These are phyloP conservation scores for Agrilus planipennis DNA, from an alignment of 1,140 invertebrate species.

Conservation along the genomic window DNA sequence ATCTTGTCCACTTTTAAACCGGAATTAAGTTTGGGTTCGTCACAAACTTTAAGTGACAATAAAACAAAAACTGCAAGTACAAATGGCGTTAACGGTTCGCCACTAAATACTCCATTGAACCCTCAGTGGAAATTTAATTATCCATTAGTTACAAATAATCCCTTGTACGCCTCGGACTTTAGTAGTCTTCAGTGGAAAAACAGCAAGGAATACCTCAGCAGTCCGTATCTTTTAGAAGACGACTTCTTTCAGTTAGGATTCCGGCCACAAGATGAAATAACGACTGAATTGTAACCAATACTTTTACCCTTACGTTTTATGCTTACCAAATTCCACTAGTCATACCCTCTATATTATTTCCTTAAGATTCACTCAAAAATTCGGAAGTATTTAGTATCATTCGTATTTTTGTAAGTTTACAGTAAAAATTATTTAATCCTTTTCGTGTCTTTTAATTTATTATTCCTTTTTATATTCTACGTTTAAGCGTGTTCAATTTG, in stretches of 20 bases:
- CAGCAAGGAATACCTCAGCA: conserved; percentile 34
- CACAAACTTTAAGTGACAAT: conserved; percentile 37
- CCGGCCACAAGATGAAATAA: conserved; percentile 65
- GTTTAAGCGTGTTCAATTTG: too few relatives aligned
- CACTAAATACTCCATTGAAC: conserved; percentile 37
- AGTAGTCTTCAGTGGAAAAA: conserved; percentile 36
- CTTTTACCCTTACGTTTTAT: conserved; percentile 5
- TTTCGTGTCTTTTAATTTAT: too few relatives aligned
- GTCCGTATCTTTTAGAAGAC: conserved; percentile 52
- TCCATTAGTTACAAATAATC: conserved; percentile 32
- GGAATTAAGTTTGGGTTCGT: conserved; percentile 32
- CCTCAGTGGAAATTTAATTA: conserved; percentile 43
- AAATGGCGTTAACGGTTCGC: conserved; percentile 27
- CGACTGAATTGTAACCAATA: conserved; percentile 59
- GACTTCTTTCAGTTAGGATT: conserved; percentile 61
- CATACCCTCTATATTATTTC: too few relatives aligned
- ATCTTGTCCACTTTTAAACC: conserved; percentile 46
- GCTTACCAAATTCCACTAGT: conserved; percentile 11
- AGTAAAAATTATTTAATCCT: too few relatives aligned
- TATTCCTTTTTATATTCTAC: too few relatives aligned
- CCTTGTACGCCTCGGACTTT: conserved; percentile 43
- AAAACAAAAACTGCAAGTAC: conserved; percentile 26
- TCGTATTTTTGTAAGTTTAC: too few relatives aligned
- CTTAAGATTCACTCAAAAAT: too few relatives aligned
- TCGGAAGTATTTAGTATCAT: too few relatives aligned